phyloP scores from a whole-genome alignment of 1,140 invertebrate species.

The Coptotermes formosanus region DNA sequence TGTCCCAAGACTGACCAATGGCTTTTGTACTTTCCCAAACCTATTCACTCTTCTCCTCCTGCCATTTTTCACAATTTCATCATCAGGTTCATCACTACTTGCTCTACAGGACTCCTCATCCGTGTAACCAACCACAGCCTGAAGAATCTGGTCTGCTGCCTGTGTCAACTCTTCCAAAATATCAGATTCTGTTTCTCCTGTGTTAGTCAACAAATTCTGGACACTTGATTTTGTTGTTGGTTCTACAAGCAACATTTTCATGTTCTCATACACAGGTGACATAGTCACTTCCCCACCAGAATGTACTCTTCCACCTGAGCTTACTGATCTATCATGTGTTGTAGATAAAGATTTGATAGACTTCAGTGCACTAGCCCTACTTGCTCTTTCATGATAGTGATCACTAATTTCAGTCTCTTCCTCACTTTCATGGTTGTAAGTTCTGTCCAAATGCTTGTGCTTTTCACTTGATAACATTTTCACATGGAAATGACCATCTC shows the following conservation, averaged over 20 bases:
- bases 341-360: neutral
- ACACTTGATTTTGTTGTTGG: neutral
- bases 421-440: neutral
- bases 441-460: neutral
- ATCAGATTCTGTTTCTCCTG: conserved; percentile 38
- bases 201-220: neutral
- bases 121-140: conserved; percentile 54
- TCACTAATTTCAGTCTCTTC: neutral
- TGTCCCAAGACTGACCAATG: conserved; percentile 43
- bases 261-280: neutral
- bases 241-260: neutral
- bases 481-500: neutral
- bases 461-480: neutral
- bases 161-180: conserved; percentile 54
- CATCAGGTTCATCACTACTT: conserved; percentile 42
- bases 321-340: neutral
- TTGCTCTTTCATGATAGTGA: neutral
- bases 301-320: neutral
- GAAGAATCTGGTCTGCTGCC: conserved; percentile 54
- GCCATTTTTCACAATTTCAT: neutral
- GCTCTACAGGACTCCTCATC: conserved; percentile 47
- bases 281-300: neutral
- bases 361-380: neutral
- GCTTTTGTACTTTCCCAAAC: neutral
- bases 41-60: neutral